Evolutionary conservation across 37 sponge, comb jelly and placozoan species (phyloP).

Genomic region (Tethya wilhelma): DNA sequence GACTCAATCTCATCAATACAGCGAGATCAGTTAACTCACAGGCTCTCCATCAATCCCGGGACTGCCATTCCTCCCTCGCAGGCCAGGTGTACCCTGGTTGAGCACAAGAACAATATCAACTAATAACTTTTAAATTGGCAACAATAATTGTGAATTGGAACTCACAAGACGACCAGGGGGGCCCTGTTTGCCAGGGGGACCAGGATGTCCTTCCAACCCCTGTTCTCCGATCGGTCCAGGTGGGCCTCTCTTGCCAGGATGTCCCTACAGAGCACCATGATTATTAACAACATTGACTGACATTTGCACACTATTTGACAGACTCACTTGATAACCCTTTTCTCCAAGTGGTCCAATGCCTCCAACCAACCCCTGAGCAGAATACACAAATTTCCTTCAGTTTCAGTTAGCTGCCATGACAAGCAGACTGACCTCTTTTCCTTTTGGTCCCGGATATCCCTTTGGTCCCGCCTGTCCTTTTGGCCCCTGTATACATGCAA

Average conservation of each 20-base stretch:
- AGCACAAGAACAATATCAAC: neutral
- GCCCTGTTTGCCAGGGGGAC: conserved; percentile 44
- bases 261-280: conserved; percentile 30
- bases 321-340: conserved; percentile 16
- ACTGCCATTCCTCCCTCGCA: conserved; percentile 52
- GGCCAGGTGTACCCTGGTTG: conserved; percentile 46
- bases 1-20: neutral
- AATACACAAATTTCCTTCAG: neutral
- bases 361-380: conserved; percentile 45
- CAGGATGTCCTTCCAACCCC: conserved; percentile 51
- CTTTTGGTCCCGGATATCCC: conserved; percentile 31
- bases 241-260: conserved; percentile 43
- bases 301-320: neutral
- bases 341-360: conserved; percentile 32
- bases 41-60: conserved; percentile 53
- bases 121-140: neutral
- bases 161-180: conserved; percentile 51
- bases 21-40: conserved; percentile 24
- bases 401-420: neutral
- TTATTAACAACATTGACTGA: no score
- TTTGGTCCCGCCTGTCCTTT: conserved; percentile 26
- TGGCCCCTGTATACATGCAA: conserved; percentile 22
- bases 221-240: conserved; percentile 35
- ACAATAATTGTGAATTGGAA: neutral
- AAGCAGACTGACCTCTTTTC: conserved; percentile 11